Evolutionary conservation across 1,140 invertebrate genomes (phyloP), one percentile per base, ranked within the genome.

Genomic region (Zaprionus tsacasi): DNA sequence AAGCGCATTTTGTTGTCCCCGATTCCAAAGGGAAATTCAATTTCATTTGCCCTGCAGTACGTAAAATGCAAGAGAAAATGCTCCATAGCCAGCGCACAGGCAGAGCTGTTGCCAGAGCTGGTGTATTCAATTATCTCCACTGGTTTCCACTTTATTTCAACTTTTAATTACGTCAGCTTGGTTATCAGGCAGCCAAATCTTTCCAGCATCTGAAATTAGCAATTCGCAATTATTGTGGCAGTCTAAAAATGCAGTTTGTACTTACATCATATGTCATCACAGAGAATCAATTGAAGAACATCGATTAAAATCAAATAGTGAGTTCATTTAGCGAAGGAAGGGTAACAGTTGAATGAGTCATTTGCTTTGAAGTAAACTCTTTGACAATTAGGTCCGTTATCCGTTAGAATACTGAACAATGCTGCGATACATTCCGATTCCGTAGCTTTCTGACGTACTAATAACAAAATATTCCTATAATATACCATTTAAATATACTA

Each of bases 1-100:
- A 60, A 73, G 52, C 71, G 64, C 63, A 72, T 54, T 72, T 66
- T 55, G 55, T 43, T 59, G 35, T 54, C 17, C 11, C 36, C 27
- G 1, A 8, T 33, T 38, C 43, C 59, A 12, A 64, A 58, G 57
- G 35, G 54, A 64, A 58, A 76, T 71, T 60, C 64, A n/a, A 70
- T 52, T 52, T 50, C 17, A 21, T 50, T 50, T 50, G 25, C 40
- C 35, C 11, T 58, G 61, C 54, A 65, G 43, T n/a, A n/a, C n/a
- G n/a, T 25, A 25, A 27, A 58, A 35, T 58, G 54, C 50, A 65
- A 36, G 21, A 48, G 50, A 13, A 35, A 15, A 15, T 43, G n/a
- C 6, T 43, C n/a, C n/a, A 15, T 13, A 45, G 40, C n/a, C 8
- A 45, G 7, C n/a, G 40, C 40, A 15, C 6, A 8, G 33, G 40